Evolutionary conservation across 2,888 invertebrate species (phyloP), one percentile per base, ranked within the genome.

Genomic region (Cephus rjabovi): DNA sequence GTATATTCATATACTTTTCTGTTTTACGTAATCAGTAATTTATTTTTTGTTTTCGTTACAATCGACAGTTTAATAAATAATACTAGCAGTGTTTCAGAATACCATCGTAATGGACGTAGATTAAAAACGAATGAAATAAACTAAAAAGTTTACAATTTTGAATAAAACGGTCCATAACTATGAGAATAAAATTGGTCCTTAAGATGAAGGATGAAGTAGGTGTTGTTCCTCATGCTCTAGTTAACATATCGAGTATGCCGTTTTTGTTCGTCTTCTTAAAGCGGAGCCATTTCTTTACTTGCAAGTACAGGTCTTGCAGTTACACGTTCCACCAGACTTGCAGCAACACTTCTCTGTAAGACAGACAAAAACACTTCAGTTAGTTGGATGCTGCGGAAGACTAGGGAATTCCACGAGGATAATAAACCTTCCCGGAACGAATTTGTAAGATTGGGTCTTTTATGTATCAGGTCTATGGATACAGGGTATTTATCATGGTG

Each of bases 311-410:
- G 81, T 34, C 69, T 86, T 80, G 75, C 86, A 86, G 12, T 15
- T 0, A 31, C 86, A 86, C 9, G 84, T 76, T 74, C 80, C 83
- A 30, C 89, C 88, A 12, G 86, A 79, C 73, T 88, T 87, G 79
- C 90, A 90, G 77, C 75, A 79, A 81, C 90, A 91, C 73, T 88
- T 88, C 15, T 87, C 91, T 91, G 86, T 40, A 87, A 88, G 11
- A 81, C 15, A 4, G 68, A 71, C 79, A 77, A 77, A 76, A 69
- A 75, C 34, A 73, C 75, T n/a, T n/a, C 12, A 74, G 9, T 34
- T n/a, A 40, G 40, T 15, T 40, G 6, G 15, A 40, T 15, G 40
- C 40, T 15, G 6, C 2, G 15, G 2, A 40, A 40, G 40, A 40
- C 15, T 15, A 40, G 40, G 6, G 1, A 6, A 40, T 40, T 40